These are phyloP conservation scores for Pristis pectinata DNA, from an alignment of 2,797 vertebrate species.

Conservation along the genomic window DNA sequence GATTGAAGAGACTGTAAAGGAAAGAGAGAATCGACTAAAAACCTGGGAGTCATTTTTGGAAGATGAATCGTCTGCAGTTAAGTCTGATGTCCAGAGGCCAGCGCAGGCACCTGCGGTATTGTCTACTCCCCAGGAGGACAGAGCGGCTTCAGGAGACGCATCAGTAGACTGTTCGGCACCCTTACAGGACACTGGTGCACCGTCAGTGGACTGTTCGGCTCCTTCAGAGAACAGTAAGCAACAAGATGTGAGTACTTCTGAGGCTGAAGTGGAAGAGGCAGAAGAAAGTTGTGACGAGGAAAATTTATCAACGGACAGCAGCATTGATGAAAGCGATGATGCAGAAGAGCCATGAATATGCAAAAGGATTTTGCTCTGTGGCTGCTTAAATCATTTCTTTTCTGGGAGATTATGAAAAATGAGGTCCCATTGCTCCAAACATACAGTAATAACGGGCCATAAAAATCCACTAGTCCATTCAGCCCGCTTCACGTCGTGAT, in stretches of 20 bases:
- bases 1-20: slow-evolving; percentile 88
- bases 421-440: background rate
- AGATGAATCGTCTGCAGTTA: slow-evolving; percentile 30
- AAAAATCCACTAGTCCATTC: background rate
- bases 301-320: slow-evolving; percentile 79
- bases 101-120: slow-evolving; percentile 42
- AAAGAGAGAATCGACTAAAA: slow-evolving; percentile 87
- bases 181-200: background rate
- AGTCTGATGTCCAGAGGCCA: slow-evolving; percentile 40
- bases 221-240: slow-evolving; percentile 22
- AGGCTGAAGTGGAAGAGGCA: slow-evolving; percentile 38
- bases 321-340: slow-evolving; percentile 79
- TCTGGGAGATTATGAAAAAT: background rate
- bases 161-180: background rate
- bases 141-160: slow-evolving; percentile 39
- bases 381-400: background rate
- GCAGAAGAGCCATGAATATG: slow-evolving; percentile 44
- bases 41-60: slow-evolving; percentile 78
- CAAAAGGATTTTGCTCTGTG: background rate
- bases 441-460: background rate
- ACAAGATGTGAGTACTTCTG: background rate
- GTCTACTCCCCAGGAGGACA: slow-evolving; percentile 46
- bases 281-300: slow-evolving; percentile 52
- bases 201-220: background rate
- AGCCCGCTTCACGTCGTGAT: background rate